Conservation (phyloP, 2,888 invertebrate genomes). For the Hesperia comma region DNA sequence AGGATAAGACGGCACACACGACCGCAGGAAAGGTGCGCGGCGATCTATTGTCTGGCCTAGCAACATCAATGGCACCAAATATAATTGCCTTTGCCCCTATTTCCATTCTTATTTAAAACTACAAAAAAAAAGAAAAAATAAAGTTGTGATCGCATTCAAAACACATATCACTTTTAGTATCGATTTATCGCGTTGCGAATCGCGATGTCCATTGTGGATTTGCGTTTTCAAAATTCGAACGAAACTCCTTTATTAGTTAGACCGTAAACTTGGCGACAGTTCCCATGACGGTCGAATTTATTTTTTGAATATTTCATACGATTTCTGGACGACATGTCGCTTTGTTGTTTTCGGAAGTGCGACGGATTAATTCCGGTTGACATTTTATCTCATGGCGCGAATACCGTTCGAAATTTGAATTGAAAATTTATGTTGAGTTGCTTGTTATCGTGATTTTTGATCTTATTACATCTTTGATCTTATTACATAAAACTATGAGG, state of each 20-base stretch:
- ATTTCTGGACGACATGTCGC: constrained; percentile 63
- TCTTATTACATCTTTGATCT: neutral
- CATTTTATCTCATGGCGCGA: constrained; percentile 50
- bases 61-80: constrained; percentile 66
- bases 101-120: constrained; percentile 52
- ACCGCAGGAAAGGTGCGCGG: constrained; percentile 68
- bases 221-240: constrained; percentile 50
- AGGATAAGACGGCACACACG: constrained; percentile 66
- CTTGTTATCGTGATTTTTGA: neutral
- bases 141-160: constrained; percentile 79
- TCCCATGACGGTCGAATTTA: constrained; percentile 80
- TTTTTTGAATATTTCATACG: constrained; percentile 61
- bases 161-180: constrained; percentile 78
- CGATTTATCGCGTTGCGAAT: constrained; percentile 73
- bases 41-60: constrained; percentile 64
- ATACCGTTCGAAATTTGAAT: constrained; percentile 42
- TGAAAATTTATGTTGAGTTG: constrained; percentile 6
- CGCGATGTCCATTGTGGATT: constrained; percentile 58
- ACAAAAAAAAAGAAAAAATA: constrained; percentile 56
- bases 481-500: too few species aligned
- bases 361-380: constrained; percentile 71
- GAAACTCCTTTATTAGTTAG: constrained; percentile 71
- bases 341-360: constrained; percentile 73
- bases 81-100: constrained; percentile 80
- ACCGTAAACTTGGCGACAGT: constrained; percentile 74